Base-by-base conservation (phyloP, 2,113 vertebrate genomes). In the Plestiodon gilberti region DNA sequence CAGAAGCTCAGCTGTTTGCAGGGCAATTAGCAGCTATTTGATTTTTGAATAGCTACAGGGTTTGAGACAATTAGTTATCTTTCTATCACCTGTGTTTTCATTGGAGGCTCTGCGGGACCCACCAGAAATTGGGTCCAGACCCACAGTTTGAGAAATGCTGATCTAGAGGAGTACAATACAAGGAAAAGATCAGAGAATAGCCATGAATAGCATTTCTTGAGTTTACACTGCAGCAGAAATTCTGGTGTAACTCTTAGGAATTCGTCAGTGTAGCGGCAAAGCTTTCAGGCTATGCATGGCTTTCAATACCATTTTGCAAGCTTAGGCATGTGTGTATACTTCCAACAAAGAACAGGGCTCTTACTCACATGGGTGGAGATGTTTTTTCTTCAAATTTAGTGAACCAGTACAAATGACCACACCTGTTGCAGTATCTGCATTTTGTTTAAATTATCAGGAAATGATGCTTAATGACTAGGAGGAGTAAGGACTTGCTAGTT, bases 191-290 rank as follows among this genome's bases (percentile, higher is more conserved):
- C 59, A 81, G 85, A 52, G 89, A 81, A 87, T 89, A 91, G 90
- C 77, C 86, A 89, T 76, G 90, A 86, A 92, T 94, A 89, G 88
- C 87, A 84, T 92, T 88, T 92, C 84, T 93, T 93, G 89, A 93
- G 79, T 89, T 35, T 28, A 11, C 52, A 40, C 57, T 80, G 1
- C 82, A 85, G 55, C 89, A 79, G 84, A 92, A 89, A 90, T 73
- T 52, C 13, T 57, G 57, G 75, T 2, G 8, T 0, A 0, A 57
- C 82, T 91, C 65, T 89, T 78, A 88, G 79, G 93, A 88, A 90
- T 87, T 80, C 71, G 88, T 92, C 76, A 88, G 84, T 92, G 91
- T 87, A 85, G 94, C 82, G 90, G 48, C 22, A 71, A 76, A 69
- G 75, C 73, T 89, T 85, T 75, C 85, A 89, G 38, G 18, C 61